Conservation (phyloP, 2,797 vertebrate genomes). For the Graptemys geographica region DNA sequence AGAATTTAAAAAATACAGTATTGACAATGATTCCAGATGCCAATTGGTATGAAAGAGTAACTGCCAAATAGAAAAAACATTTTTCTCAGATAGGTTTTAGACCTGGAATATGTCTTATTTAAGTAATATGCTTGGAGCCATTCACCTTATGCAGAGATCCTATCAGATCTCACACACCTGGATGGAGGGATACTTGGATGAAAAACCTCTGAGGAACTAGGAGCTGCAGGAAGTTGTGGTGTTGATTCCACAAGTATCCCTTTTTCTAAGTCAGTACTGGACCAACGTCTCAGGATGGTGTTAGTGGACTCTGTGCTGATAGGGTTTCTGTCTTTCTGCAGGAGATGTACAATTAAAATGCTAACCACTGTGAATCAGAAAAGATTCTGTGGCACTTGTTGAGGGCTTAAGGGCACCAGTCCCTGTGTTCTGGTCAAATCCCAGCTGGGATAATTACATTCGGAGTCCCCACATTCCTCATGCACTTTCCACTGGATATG, state of each 20-base stretch:
- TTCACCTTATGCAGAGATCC: not conserved
- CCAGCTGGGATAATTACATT: constrained; percentile 5
- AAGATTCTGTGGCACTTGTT: not conserved
- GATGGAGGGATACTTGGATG: not conserved
- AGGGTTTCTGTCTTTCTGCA: not conserved
- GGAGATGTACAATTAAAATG: not conserved
- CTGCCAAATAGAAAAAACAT: not conserved
- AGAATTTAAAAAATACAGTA: not conserved
- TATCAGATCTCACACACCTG: not conserved
- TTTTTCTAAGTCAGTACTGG: not conserved
- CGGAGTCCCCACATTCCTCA: not conserved
- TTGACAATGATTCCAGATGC: constrained; percentile 9
- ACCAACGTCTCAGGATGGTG: not conserved
- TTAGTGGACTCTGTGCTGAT: not conserved
- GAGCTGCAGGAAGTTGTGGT: not conserved
- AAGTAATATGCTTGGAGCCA: not conserved
- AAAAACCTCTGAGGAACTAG: not conserved
- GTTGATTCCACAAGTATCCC: not conserved
- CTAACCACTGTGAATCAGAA: not conserved
- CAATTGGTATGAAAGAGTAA: not conserved
- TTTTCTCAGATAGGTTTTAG: not conserved
- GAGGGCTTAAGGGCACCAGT: not conserved
- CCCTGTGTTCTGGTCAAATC: not conserved
- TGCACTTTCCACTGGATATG: not conserved
- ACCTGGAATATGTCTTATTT: not conserved